A percentile compares a stretch with the other conserved stretches of the same genome.
Evolutionary conservation across 2,797 vertebrate species (phyloP).

Genomic region (Cetoscarus ocellatus): DNA sequence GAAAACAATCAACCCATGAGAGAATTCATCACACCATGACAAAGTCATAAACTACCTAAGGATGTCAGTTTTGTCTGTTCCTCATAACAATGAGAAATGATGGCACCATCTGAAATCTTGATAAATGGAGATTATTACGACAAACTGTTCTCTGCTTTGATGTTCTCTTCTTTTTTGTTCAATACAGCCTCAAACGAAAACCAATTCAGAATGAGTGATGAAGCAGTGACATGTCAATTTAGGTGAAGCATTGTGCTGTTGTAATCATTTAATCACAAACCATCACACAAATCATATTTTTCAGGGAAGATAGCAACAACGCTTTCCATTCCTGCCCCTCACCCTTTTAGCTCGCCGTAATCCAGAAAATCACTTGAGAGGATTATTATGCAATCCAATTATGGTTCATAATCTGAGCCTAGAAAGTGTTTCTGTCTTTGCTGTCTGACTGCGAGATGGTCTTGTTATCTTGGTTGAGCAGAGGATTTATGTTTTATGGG

Average conservation of each 20-base stretch:
- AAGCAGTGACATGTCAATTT: constrained; percentile 44
- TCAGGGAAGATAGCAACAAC: constrained; percentile 45
- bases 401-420: constrained; percentile 71
- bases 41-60: constrained; percentile 14
- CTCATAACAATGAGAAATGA: constrained; percentile 22
- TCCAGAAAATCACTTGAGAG: constrained; percentile 78
- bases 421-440: constrained; percentile 62
- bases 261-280: constrained; percentile 56
- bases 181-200: constrained; percentile 38
- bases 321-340: constrained; percentile 49
- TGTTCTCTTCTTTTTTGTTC: constrained; percentile 1
- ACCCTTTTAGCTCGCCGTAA: constrained; percentile 54
- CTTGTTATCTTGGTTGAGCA: constrained; percentile 39
- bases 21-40: constrained; percentile 11
- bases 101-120: constrained; percentile 30
- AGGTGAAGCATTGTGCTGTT: constrained; percentile 42
- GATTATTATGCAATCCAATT: constrained; percentile 81
- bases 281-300: constrained; percentile 57
- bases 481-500: constrained; percentile 21
- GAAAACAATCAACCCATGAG: background rate
- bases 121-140: constrained; percentile 27
- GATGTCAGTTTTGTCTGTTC: constrained; percentile 3
- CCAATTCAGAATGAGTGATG: constrained; percentile 33
- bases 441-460: constrained; percentile 44
- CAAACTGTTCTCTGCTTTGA: constrained; percentile 22